phyloP scores from a whole-genome alignment of 2,888 invertebrate species.

The Temnothorax ravouxi region DNA sequence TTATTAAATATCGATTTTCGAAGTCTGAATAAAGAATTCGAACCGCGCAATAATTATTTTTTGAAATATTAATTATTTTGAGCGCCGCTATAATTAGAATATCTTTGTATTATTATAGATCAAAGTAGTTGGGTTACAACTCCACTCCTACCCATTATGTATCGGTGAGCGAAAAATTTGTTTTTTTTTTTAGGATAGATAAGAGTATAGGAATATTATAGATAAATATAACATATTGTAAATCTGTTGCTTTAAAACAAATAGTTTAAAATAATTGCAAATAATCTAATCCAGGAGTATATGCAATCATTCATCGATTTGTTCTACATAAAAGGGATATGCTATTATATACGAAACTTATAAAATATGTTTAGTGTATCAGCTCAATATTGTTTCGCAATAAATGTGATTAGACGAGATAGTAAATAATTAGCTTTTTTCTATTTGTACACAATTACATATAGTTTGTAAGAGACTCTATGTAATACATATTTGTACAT shows the following conservation, averaged over 20 bases:
- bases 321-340: not conserved
- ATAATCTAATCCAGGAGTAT: not conserved
- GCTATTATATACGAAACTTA: not conserved
- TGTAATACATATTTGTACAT: too few species aligned
- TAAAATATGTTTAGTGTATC: constrained; percentile 5
- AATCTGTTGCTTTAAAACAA: not conserved
- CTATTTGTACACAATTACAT: constrained; percentile 16
- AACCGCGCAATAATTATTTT: not conserved
- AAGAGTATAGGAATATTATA: not conserved
- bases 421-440: constrained; percentile 47
- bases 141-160: not conserved
- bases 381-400: constrained; percentile 40
- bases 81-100: not conserved
- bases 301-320: not conserved
- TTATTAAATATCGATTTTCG: constrained; percentile 8
- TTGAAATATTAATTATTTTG: constrained; percentile 21
- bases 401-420: constrained; percentile 40
- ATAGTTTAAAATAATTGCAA: not conserved
- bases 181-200: not conserved
- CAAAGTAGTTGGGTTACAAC: not conserved
- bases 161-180: not conserved
- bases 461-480: not conserved
- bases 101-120: not conserved
- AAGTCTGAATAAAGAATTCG: not conserved
- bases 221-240: not conserved